phyloP scores from a whole-genome alignment of 2,113 vertebrate genomes.

The Nesogale talazaci region DNA sequence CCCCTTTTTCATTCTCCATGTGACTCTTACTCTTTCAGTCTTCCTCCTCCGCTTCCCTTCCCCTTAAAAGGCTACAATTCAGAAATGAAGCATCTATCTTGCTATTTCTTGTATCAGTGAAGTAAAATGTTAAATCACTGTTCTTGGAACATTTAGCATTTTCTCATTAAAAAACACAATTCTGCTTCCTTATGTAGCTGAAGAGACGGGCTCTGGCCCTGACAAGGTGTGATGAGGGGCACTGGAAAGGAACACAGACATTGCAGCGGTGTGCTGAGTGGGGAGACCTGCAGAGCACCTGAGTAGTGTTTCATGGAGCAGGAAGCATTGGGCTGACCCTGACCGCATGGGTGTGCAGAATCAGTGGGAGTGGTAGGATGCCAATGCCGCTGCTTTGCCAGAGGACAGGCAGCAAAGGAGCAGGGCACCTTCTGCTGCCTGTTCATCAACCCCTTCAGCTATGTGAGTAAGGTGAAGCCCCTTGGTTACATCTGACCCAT shows the following conservation, averaged over 20 bases:
- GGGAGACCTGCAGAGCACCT: too few species aligned
- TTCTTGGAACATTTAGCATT: not conserved
- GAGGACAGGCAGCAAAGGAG: too few species aligned
- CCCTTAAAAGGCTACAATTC: not conserved
- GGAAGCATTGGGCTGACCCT: too few species aligned
- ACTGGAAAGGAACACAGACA: not conserved
- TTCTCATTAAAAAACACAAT: constrained; percentile 49
- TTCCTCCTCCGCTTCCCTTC: constrained; percentile 13
- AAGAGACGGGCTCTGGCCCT: not conserved
- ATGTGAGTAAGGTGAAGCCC: too few species aligned
- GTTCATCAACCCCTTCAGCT: too few species aligned
- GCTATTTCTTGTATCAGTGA: not conserved
- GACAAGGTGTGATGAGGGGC: not conserved
- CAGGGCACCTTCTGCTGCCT: too few species aligned
- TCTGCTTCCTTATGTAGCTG: not conserved
- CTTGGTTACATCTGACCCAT: too few species aligned
- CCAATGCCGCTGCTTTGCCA: too few species aligned
- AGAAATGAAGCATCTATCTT: constrained; percentile 21
- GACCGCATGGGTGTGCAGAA: too few species aligned
- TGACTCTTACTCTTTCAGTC: not conserved
- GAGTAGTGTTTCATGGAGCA: too few species aligned
- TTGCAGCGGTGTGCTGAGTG: not conserved
- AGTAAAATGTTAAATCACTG: constrained; percentile 16
- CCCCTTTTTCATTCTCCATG: not conserved
- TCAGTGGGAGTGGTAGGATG: too few species aligned